These are phyloP conservation scores for Hylaeus anthracinus DNA, from an alignment of 1,140 invertebrate species.

Conservation along the genomic window DNA sequence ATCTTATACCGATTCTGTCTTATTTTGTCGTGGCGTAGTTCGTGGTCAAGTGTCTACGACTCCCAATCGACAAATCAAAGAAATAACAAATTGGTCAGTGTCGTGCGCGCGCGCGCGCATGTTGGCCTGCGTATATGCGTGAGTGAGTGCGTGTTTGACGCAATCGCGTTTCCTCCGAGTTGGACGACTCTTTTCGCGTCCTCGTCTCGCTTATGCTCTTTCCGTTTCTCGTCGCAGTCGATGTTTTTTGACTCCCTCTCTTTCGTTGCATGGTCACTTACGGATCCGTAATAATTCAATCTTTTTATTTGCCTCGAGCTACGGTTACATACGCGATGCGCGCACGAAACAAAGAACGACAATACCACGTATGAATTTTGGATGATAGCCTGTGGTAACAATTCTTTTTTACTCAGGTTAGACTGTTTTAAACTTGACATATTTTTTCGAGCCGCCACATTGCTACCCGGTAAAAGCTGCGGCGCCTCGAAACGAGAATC, in stretches of 20 bases:
- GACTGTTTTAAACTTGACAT: neutral
- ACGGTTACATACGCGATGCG: too few species aligned
- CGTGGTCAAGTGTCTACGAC: slow-evolving; percentile 4
- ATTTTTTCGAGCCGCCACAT: neutral
- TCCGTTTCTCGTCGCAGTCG: neutral
- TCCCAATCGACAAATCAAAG: slow-evolving; percentile 6
- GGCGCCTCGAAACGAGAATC: neutral
- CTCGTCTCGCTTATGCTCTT: neutral
- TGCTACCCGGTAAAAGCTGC: neutral
- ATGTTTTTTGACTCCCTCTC: neutral
- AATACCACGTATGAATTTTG: neutral
- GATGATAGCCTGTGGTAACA: neutral
- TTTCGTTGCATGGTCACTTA: slow-evolving; percentile 7
- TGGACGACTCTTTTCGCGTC: slow-evolving; percentile 3
- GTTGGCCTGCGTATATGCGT: neutral
- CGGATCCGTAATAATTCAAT: slow-evolving; percentile 12
- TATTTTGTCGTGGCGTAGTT: neutral
- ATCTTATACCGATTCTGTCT: neutral
- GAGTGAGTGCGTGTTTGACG: slow-evolving; percentile 45
- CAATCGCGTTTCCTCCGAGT: slow-evolving; percentile 51
- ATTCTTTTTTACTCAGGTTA: neutral
- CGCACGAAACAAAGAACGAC: neutral
- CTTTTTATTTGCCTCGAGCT: neutral
- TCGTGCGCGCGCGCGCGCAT: slow-evolving; percentile 17
- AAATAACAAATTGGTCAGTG: neutral